Evolutionary conservation across 2,888 invertebrate genomes (phyloP).

Genomic region (Rhagonycha fulva): DNA sequence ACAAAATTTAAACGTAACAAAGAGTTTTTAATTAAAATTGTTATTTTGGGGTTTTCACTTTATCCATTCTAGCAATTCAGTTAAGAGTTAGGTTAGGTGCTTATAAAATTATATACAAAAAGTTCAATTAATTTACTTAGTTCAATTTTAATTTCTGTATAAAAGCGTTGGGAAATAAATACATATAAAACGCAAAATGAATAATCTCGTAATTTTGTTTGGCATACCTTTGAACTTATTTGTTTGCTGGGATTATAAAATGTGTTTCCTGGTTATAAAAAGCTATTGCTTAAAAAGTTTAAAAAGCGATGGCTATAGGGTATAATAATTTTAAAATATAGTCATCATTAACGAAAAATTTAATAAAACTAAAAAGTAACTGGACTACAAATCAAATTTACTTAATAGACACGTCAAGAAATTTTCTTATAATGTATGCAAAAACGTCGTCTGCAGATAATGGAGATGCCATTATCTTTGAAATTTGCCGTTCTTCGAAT

Average conservation of each 20-base stretch:
- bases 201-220: background rate
- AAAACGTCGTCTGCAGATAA: conserved; percentile 44
- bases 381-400: conserved; percentile 10
- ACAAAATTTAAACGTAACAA: background rate
- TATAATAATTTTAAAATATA: background rate
- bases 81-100: background rate
- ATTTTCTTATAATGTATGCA: conserved; percentile 36
- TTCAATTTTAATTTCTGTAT: background rate
- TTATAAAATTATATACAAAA: background rate
- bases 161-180: background rate
- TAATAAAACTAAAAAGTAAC: conserved; percentile 1
- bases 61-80: background rate
- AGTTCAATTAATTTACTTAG: background rate
- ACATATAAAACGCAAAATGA: background rate
- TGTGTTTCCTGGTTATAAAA: background rate
- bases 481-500: conserved; percentile 37
- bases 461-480: conserved; percentile 40
- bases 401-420: conserved; percentile 11
- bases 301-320: background rate
- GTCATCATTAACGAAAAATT: background rate
- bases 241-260: background rate
- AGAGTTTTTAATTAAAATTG: background rate
- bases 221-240: background rate
- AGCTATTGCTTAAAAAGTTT: background rate
- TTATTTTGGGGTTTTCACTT: background rate